These are phyloP conservation scores for Anguilla japonica DNA, from an alignment of 2,113 vertebrate species.

Conservation along the genomic window DNA sequence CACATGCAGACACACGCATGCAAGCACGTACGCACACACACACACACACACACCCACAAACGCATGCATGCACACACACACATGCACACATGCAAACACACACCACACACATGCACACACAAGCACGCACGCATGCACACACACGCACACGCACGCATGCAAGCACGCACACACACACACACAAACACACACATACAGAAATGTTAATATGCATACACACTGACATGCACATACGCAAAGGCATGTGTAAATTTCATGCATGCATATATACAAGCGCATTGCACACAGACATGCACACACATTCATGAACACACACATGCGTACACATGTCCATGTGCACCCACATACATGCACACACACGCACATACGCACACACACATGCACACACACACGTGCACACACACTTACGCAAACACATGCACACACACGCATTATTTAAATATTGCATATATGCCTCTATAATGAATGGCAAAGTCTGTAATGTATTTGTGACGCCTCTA, in stretches of 20 bases:
- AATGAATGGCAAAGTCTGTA: not conserved
- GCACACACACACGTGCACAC: not conserved
- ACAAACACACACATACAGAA: not conserved
- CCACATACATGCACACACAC: not conserved
- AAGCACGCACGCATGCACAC: not conserved
- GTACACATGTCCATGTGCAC: not conserved
- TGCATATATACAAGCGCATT: not conserved
- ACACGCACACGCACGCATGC: slow-evolving; percentile 1
- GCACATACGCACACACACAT: not conserved
- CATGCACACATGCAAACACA: not conserved
- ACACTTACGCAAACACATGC: not conserved
- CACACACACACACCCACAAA: no score
- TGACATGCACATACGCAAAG: not conserved
- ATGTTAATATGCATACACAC: not conserved
- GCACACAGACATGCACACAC: not conserved
- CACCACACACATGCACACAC: slow-evolving; percentile 1
- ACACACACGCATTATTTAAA: not conserved
- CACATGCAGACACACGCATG: no score
- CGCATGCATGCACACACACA: not conserved
- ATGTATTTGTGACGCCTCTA: not conserved
- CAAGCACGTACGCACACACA: no score
- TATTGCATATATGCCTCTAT: not conserved
- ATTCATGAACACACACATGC: slow-evolving; percentile 11
- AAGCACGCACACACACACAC: not conserved
- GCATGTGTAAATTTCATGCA: not conserved